phyloP scores from a whole-genome alignment of 2,797 vertebrate genomes.

The Aselliscus stoliczkanus region DNA sequence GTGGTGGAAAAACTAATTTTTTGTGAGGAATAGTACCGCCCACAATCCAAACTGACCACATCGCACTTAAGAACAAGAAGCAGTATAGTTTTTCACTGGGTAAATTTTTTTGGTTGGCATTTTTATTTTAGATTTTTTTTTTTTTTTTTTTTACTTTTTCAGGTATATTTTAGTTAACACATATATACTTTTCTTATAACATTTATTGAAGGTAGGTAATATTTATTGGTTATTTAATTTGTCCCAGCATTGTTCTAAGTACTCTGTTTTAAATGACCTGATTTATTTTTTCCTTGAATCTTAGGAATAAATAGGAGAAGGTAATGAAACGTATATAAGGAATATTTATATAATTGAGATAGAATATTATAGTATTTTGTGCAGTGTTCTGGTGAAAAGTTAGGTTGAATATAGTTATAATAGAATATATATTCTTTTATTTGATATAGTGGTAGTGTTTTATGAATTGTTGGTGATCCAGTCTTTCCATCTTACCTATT shows the following conservation, averaged over 20 bases:
- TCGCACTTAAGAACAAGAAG: background rate
- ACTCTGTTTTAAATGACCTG: background rate
- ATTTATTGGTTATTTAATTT: constrained; percentile 14
- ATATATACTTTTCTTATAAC: background rate
- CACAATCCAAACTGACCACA: background rate
- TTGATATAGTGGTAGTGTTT: background rate
- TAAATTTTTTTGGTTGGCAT: background rate
- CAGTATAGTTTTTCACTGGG: background rate
- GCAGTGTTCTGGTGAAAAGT: background rate
- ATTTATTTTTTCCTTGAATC: background rate
- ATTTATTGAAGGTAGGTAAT: background rate
- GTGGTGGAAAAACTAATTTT: background rate
- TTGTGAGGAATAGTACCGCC: background rate
- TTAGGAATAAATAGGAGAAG: background rate
- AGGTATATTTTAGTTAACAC: background rate
- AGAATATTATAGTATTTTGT: background rate
- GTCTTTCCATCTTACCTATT: background rate
- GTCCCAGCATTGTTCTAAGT: background rate
- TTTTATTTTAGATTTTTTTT: background rate
- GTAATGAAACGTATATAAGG: background rate
- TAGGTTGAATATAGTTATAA: background rate
- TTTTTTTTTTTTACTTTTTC: background rate
- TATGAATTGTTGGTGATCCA: background rate
- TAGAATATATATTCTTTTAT: background rate
- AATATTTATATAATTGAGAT: background rate